Conservation (phyloP, 2,113 vertebrate species). For the Dromas ardeola region DNA sequence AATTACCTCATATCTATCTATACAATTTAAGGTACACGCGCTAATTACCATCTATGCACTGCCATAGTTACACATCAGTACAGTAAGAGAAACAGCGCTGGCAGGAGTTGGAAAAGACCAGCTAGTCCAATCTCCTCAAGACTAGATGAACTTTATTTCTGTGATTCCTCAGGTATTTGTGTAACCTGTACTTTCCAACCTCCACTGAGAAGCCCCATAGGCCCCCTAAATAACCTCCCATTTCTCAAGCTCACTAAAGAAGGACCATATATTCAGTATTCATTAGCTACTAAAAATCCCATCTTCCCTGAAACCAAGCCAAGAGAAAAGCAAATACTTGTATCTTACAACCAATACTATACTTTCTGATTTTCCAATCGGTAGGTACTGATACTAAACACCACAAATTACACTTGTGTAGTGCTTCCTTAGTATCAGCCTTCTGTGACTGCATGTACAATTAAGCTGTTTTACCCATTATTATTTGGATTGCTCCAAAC, state of each 20-base stretch:
- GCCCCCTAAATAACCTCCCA: background rate
- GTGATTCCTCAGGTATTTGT: background rate
- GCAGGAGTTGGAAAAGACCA: background rate
- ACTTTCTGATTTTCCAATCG: background rate
- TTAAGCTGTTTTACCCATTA: background rate
- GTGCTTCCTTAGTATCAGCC: background rate
- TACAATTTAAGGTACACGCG: background rate
- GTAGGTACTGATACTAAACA: background rate
- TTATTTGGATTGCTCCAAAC: conserved; percentile 1
- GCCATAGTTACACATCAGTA: background rate
- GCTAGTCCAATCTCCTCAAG: background rate
- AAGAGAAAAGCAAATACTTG: background rate
- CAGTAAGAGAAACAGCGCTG: background rate
- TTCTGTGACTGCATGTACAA: background rate
- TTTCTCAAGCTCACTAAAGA: background rate
- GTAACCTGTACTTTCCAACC: background rate
- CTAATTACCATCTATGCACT: background rate
- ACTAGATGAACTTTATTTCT: background rate
- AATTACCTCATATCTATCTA: background rate
- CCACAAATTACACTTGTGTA: background rate
- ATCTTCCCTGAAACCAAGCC: background rate
- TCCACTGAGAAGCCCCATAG: background rate
- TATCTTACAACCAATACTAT: background rate
- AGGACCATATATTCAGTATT: background rate
- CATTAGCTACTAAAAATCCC: background rate